Conservation (phyloP, 2,888 invertebrate species). For the Diaperis boleti region DNA sequence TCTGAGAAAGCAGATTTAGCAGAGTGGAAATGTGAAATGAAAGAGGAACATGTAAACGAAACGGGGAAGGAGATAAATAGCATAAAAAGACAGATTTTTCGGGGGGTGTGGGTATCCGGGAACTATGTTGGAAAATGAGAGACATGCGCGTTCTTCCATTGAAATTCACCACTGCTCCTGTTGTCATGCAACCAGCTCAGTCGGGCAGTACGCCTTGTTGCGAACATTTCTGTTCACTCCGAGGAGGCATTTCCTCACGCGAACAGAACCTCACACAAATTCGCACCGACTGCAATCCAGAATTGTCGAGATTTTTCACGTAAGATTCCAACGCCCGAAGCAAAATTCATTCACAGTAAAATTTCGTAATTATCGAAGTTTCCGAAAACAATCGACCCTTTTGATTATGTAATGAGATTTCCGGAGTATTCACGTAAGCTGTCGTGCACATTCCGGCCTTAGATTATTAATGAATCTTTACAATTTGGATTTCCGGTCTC, state of each 20-base stretch:
- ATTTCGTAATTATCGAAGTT: constrained; percentile 40
- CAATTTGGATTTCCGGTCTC: constrained; percentile 43
- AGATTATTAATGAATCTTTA: constrained; percentile 51
- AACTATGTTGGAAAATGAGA: constrained; percentile 55
- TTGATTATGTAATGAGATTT: constrained; percentile 45
- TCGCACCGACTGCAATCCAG: constrained; percentile 14
- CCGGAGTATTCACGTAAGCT: constrained; percentile 45
- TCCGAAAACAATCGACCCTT: constrained; percentile 44
- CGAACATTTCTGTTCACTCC: constrained; percentile 41
- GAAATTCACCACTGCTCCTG: constrained; percentile 54
- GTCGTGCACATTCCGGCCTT: constrained; percentile 45
- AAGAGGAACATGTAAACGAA: constrained; percentile 62
- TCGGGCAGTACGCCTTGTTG: constrained; percentile 54
- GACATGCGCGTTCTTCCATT: constrained; percentile 55
- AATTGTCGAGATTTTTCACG: background rate
- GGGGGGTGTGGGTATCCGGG: constrained; percentile 55
- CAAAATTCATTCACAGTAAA: too few relatives aligned
- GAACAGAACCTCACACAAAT: constrained; percentile 9
- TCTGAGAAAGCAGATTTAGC: constrained; percentile 60
- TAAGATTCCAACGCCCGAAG: background rate
- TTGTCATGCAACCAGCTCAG: constrained; percentile 55
- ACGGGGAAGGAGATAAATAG: constrained; percentile 60
- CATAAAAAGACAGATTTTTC: constrained; percentile 61
- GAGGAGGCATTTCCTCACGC: constrained; percentile 23
- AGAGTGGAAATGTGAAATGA: constrained; percentile 61